Evolutionary conservation across 2,888 invertebrate species (phyloP).

Genomic region (Calameuta idolon): DNA sequence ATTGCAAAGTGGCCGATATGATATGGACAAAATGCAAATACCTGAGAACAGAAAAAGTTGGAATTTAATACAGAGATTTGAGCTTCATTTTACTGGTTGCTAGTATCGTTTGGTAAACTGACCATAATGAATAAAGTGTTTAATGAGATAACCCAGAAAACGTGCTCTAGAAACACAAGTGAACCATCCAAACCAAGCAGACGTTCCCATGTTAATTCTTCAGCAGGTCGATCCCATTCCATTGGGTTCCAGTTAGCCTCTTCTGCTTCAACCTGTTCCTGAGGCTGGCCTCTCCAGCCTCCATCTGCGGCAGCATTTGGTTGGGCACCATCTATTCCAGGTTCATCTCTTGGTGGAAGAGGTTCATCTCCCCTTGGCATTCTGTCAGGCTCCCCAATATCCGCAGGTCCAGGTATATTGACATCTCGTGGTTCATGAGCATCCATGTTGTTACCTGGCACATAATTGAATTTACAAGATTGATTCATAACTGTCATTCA

Average conservation of each 20-base stretch:
- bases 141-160: constrained; percentile 98
- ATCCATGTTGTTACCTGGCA: background rate
- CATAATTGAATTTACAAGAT: background rate
- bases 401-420: background rate
- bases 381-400: background rate
- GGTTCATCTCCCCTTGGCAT: constrained; percentile 51
- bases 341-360: constrained; percentile 53
- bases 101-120: constrained; percentile 12
- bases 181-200: constrained; percentile 96
- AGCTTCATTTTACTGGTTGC: background rate
- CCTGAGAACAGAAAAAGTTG: constrained; percentile 54
- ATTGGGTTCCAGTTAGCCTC: constrained; percentile 97
- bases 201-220: constrained; percentile 98
- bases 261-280: constrained; percentile 74
- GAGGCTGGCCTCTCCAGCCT: constrained; percentile 54
- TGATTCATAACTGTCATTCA: background rate
- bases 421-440: background rate
- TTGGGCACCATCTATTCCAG: constrained; percentile 48
- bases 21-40: constrained; percentile 97
- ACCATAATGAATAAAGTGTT: constrained; percentile 94
- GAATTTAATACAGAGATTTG: background rate
- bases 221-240: constrained; percentile 98
- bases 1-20: constrained; percentile 92
- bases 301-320: constrained; percentile 33
- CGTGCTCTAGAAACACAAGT: constrained; percentile 96